These are phyloP conservation scores for Drosophila longiperda DNA, from an alignment of 2,888 invertebrate species.

Conservation along the genomic window DNA sequence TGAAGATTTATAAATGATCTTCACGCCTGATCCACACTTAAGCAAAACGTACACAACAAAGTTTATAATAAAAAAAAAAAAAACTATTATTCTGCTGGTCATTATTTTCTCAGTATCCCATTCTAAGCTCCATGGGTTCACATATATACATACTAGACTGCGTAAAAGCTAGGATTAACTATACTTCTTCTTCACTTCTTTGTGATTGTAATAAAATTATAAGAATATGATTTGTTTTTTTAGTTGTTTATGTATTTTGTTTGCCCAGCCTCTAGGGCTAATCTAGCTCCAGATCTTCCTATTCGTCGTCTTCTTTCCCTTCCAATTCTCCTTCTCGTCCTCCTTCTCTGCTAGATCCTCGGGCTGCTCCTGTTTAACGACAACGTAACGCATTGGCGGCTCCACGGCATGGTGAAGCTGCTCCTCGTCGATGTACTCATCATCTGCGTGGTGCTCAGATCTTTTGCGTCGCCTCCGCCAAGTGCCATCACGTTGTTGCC, in stretches of 20 bases:
- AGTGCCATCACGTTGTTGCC: constrained; percentile 63
- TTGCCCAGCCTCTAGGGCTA: constrained; percentile 36
- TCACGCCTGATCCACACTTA: too few species aligned
- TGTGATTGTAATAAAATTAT: too few species aligned
- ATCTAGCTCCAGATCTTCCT: background rate
- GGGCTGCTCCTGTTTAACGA: constrained; percentile 49
- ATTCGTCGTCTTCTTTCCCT: constrained; percentile 5
- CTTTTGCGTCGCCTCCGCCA: constrained; percentile 54
- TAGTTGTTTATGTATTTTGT: background rate
- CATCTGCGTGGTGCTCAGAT: background rate
- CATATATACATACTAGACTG: constrained; percentile 2
- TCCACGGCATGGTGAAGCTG: constrained; percentile 1
- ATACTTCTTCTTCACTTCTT: too few species aligned
- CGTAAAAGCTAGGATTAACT: constrained; percentile 30
- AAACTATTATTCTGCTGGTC: background rate
- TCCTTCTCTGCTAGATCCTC: constrained; percentile 8
- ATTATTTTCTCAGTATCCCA: background rate
- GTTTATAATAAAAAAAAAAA: constrained; percentile 44
- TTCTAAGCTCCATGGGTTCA: background rate
- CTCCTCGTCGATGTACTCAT: background rate
- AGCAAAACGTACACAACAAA: constrained; percentile 44
- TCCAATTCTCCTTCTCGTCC: constrained; percentile 7
- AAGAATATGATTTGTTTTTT: background rate
- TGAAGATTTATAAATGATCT: background rate
- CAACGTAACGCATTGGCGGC: constrained; percentile 63